Evolutionary conservation across 2,797 vertebrate genomes (phyloP).

Genomic region (Sebastolobus altivelis): DNA sequence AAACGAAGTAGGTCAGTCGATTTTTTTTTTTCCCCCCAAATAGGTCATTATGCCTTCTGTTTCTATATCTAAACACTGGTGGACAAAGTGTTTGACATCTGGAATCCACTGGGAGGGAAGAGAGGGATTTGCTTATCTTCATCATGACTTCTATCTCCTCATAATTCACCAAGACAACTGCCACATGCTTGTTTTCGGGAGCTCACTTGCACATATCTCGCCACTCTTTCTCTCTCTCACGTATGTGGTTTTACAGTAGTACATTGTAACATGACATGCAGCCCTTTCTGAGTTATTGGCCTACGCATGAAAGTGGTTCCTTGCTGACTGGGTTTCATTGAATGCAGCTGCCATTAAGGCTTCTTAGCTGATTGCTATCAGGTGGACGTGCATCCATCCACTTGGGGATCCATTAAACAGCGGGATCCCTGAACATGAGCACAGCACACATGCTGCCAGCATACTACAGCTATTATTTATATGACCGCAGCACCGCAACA

Average conservation of each 20-base stretch:
- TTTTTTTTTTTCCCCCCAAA: not conserved
- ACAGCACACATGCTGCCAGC: constrained; percentile 3
- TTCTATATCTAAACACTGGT: constrained; percentile 13
- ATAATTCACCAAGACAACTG: constrained; percentile 11
- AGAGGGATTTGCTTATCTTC: constrained; percentile 9
- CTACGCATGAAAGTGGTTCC: constrained; percentile 9
- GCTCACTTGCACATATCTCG: not conserved
- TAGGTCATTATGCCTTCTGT: constrained; percentile 29
- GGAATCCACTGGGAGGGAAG: constrained; percentile 3
- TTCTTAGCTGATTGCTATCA: constrained; percentile 42
- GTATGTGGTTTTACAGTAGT: not conserved
- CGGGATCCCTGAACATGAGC: constrained; percentile 22
- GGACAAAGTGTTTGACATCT: constrained; percentile 19
- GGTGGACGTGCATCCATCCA: constrained; percentile 4
- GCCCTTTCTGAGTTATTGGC: not conserved
- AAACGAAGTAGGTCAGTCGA: constrained; percentile 45
- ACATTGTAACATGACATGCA: not conserved
- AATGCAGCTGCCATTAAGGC: constrained; percentile 37
- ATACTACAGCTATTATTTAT: not conserved
- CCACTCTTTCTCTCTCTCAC: no score
- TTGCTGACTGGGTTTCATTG: constrained; percentile 9
- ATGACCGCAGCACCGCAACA: constrained; percentile 9
- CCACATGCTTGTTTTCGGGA: not conserved
- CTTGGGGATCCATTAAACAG: constrained; percentile 29
- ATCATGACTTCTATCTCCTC: not conserved